phyloP scores from a whole-genome alignment of 2,797 vertebrate genomes.

The Lithobates sylvaticus region DNA sequence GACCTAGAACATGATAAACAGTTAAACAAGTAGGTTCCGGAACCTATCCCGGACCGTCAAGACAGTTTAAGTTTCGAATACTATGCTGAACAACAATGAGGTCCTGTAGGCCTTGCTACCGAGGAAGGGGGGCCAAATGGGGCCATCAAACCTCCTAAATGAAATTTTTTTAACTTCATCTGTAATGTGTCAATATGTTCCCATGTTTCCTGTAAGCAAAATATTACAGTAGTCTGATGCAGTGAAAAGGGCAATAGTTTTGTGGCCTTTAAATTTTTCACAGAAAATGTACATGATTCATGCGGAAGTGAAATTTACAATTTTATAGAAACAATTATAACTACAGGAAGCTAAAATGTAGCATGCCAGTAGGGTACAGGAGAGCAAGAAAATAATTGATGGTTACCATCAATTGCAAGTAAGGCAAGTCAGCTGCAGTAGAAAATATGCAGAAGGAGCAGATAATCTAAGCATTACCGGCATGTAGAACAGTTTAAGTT shows the following conservation, averaged over 20 bases:
- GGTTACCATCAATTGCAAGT: slow-evolving; percentile 28
- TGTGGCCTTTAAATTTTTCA: not conserved
- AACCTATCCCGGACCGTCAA: too few relatives aligned
- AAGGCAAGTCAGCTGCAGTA: slow-evolving; percentile 18
- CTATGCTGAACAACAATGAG: too few relatives aligned
- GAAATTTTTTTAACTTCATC: too few relatives aligned
- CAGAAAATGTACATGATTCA: not conserved
- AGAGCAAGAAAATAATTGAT: slow-evolving; percentile 38
- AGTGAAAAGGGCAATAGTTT: not conserved
- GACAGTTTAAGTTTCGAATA: too few relatives aligned
- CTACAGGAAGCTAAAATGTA: slow-evolving; percentile 28
- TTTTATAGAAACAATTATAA: not conserved
- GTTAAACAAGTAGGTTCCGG: too few relatives aligned
- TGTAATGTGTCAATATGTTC: too few relatives aligned
- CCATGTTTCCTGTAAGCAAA: not conserved
- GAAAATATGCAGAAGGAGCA: slow-evolving; percentile 4
- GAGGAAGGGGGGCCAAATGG: too few relatives aligned
- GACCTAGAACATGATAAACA: too few relatives aligned
- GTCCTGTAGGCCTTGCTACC: too few relatives aligned
- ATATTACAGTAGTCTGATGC: not conserved
- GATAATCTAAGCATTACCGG: slow-evolving; percentile 31
- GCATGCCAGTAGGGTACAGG: slow-evolving; percentile 29
- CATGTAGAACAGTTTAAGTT: not conserved
- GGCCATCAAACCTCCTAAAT: too few relatives aligned
- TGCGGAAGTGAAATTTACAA: not conserved